A percentile compares a stretch with the other conserved stretches of the same genome.
Conservation (phyloP, 2,797 vertebrate genomes). For the Myiothlypis coronata region DNA sequence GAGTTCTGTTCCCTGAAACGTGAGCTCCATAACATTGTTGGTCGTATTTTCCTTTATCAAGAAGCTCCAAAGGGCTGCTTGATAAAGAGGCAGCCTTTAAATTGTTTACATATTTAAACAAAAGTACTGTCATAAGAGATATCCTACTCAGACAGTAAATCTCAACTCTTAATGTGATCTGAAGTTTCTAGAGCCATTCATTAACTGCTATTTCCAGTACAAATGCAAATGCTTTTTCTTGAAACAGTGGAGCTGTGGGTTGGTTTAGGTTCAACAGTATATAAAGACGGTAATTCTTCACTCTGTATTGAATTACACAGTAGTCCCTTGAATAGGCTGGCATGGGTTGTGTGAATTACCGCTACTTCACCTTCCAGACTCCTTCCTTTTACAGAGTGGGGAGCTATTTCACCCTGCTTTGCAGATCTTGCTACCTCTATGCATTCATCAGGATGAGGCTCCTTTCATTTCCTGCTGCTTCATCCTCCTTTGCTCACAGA, state of each 20-base stretch:
- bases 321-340: not conserved
- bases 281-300: not conserved
- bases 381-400: not conserved
- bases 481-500: not conserved
- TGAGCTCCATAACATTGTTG: not conserved
- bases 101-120: not conserved
- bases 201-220: not conserved
- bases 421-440: not conserved
- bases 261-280: not conserved
- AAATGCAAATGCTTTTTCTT: not conserved
- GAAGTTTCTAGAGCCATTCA: not conserved
- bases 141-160: not conserved
- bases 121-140: not conserved
- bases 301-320: not conserved
- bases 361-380: not conserved
- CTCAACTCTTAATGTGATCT: not conserved
- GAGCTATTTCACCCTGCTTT: not conserved
- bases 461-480: not conserved
- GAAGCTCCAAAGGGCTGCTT: not conserved
- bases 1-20: not conserved
- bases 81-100: no score
- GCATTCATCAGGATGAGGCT: not conserved
- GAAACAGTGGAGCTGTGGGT: not conserved
- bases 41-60: not conserved
- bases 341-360: not conserved